These are phyloP conservation scores for Oncorhynchus tshawytscha DNA, from an alignment of 2,113 vertebrate genomes.

Conservation along the genomic window DNA sequence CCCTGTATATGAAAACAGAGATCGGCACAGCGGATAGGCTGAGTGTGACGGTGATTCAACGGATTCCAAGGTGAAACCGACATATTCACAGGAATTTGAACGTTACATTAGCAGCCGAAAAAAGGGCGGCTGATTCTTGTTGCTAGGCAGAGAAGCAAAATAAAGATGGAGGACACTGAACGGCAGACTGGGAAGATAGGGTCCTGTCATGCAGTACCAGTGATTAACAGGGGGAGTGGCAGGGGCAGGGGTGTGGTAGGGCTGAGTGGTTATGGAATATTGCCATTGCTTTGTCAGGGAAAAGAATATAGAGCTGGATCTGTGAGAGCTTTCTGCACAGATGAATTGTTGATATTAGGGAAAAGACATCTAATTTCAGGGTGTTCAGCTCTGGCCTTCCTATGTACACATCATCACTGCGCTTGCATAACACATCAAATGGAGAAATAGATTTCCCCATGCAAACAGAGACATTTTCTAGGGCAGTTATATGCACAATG, in stretches of 20 bases:
- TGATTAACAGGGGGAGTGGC: slow-evolving; percentile 49
- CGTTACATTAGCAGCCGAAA: slow-evolving; percentile 40
- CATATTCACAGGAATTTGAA: slow-evolving; percentile 26
- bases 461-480: slow-evolving; percentile 26
- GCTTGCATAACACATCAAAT: slow-evolving; percentile 23
- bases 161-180: slow-evolving; percentile 65
- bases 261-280: slow-evolving; percentile 51
- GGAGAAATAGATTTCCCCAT: slow-evolving; percentile 13
- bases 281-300: slow-evolving; percentile 33
- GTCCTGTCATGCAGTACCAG: slow-evolving; percentile 50
- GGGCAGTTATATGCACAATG: slow-evolving; percentile 30
- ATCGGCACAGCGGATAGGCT: background rate
- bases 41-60: slow-evolving; percentile 16
- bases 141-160: slow-evolving; percentile 73
- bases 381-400: slow-evolving; percentile 9
- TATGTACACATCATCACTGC: background rate
- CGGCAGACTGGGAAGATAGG: slow-evolving; percentile 62
- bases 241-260: slow-evolving; percentile 51
- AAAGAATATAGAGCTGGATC: slow-evolving; percentile 1
- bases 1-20: slow-evolving; percentile 44
- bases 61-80: slow-evolving; percentile 42
- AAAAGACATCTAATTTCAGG: slow-evolving; percentile 19
- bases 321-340: background rate
- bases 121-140: slow-evolving; percentile 61
- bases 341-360: background rate